Conservation (phyloP, 53 echinoderm and acorn worm genomes). For the Apostichopus leukothele region DNA sequence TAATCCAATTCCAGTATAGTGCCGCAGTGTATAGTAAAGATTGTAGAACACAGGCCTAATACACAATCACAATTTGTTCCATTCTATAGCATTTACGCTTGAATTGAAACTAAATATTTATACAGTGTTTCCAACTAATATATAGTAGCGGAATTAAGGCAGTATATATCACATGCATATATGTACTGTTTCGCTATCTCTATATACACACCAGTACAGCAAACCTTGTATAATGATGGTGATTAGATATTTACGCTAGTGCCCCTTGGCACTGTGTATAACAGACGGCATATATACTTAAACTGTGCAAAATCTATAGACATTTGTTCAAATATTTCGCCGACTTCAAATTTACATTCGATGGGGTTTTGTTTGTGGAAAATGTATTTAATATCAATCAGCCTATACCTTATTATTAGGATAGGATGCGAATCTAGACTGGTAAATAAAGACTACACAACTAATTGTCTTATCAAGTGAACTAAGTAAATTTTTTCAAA, state of each 20-base stretch:
- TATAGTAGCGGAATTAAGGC: too few species aligned
- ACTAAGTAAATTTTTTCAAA: not conserved
- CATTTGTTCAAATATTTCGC: conserved; percentile 24
- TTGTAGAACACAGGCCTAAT: too few species aligned
- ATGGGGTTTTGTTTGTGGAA: conserved; percentile 31
- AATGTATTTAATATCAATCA: conserved; percentile 37
- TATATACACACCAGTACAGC: not conserved
- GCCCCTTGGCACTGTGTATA: not conserved
- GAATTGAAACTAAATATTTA: too few species aligned
- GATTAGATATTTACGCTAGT: conserved; percentile 25
- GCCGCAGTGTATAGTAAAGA: too few species aligned
- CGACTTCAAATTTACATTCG: conserved; percentile 17
- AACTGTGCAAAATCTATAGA: conserved; percentile 12
- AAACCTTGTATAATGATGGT: not conserved
- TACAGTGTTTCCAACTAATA: too few species aligned
- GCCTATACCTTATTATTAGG: not conserved
- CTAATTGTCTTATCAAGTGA: conserved; percentile 23
- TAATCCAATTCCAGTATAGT: too few species aligned
- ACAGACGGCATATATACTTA: conserved; percentile 22
- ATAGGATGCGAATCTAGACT: not conserved
- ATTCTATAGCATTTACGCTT: too few species aligned
- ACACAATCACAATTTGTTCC: too few species aligned
- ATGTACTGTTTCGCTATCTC: not conserved
- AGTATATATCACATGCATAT: not conserved
- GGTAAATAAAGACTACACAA: not conserved